Percentiles rank a stretch among this genome's conserved stretches.
Conservation (phyloP, 2,113 vertebrate genomes). For the Manacus vitellinus region DNA sequence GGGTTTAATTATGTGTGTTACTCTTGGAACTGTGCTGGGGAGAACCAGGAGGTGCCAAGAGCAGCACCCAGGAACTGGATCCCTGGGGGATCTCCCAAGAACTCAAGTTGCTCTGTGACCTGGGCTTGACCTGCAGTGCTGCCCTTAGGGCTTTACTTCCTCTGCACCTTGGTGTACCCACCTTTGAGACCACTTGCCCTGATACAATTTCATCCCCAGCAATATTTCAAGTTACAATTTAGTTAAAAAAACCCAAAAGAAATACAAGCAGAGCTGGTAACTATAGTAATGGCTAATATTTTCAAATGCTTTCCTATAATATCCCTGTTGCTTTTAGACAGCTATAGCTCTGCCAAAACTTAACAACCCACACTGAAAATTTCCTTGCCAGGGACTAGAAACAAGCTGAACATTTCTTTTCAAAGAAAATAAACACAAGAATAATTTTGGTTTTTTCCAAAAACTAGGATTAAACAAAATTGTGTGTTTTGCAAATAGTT, state of each 20-base stretch:
- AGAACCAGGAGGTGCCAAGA: background rate
- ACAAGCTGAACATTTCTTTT: background rate
- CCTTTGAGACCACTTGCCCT: background rate
- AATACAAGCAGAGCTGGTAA: conserved; percentile 7
- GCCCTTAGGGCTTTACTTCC: background rate
- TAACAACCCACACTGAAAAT: conserved; percentile 6
- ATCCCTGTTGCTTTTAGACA: background rate
- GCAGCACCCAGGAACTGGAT: background rate
- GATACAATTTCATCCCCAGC: background rate
- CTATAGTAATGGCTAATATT: conserved; percentile 43
- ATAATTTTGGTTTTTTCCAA: background rate
- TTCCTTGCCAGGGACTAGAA: conserved; percentile 12
- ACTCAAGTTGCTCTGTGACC: background rate
- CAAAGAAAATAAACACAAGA: background rate
- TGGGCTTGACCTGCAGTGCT: background rate
- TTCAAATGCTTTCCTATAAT: background rate
- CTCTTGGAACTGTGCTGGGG: background rate
- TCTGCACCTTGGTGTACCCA: background rate
- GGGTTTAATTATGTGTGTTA: background rate
- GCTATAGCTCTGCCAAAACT: background rate
- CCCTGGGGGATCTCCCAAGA: background rate
- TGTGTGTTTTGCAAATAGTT: background rate
- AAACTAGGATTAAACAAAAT: background rate
- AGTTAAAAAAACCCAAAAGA: background rate
- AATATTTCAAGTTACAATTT: background rate